Base-by-base conservation (phyloP, 2,888 invertebrate species). In the Xestia rhomboidea region DNA sequence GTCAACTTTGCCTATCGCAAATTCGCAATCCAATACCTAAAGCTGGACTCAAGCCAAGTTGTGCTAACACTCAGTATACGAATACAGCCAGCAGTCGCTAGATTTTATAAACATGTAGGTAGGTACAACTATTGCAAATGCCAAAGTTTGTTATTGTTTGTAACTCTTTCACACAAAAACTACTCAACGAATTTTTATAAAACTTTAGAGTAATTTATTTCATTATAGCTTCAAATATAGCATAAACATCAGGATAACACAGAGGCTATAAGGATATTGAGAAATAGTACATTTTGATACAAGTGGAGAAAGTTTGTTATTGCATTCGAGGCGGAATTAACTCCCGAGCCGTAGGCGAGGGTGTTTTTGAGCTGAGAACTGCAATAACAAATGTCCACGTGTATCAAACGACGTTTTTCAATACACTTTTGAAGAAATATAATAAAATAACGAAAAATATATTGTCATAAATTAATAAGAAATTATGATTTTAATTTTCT, bases 21-120 rank as follows among this genome's bases (percentile, higher is more conserved):
- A 54, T 66, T 79, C 27, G 41, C 67, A 57, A 46, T 54, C 51
- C 54, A 81, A 49, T 68, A 49, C 38, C 11, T 41, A 68, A 30
- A 69, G 49, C 41, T 81, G 81, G 70, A 76, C 27, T 6, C 46
- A 41, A 30, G 80, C 82, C 76, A 80, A 76, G 27, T 27, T 67
- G 13, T n/a, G 13, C 44, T 66, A 46, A 27, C 34, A 70, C 51
- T 38, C 41, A 18, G 24, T 24, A n/a, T 62, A 15, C n/a, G 10
- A 18, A 66, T 79, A 30, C 46, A 54, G 44, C 10, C 60, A 62
- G 21, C 5, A 62, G 44, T n/a, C 7, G 27, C 57, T 75, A 44
- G n/a, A 38, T 60, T 71, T 62, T 72, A n/a, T n/a, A n/a, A n/a
- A n/a, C n/a, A 60, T 38, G 70, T 64, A 68, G 15, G 51, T 44